Evolutionary conservation across 2,113 vertebrate genomes (phyloP).

Genomic region (Canis aureus): DNA sequence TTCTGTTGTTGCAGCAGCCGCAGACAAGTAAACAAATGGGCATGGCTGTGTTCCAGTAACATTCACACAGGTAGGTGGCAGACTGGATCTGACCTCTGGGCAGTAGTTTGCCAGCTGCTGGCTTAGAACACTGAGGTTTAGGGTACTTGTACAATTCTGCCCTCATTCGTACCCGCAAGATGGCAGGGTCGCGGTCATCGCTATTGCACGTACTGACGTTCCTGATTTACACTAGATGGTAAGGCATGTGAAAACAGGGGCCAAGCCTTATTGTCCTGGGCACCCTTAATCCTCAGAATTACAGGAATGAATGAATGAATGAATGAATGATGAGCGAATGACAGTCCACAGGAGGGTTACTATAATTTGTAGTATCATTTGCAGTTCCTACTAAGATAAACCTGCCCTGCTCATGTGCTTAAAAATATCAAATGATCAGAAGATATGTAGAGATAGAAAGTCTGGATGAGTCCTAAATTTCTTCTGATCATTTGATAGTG

Average conservation of each 20-base stretch:
- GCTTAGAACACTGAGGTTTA: neutral
- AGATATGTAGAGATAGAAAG: neutral
- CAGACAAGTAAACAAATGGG: neutral
- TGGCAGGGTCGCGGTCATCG: too few species aligned
- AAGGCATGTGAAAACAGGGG: neutral
- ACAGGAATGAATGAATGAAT: neutral
- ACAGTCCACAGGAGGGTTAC: neutral
- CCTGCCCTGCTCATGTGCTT: neutral
- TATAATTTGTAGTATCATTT: neutral
- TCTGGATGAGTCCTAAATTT: neutral
- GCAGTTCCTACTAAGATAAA: neutral
- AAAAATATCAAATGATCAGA: constrained; percentile 45
- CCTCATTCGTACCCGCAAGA: neutral
- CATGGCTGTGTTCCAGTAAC: neutral
- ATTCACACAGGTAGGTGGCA: neutral
- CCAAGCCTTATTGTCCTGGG: neutral
- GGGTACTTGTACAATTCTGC: neutral
- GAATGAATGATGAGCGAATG: neutral
- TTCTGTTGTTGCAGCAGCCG: neutral
- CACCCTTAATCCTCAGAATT: neutral
- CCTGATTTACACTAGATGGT: neutral
- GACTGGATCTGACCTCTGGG: neutral
- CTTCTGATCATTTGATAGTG: neutral
- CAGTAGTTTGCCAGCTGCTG: neutral
- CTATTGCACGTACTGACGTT: neutral